Conservation (phyloP, 2,888 invertebrate species). For the Nymphalis polychloros region DNA sequence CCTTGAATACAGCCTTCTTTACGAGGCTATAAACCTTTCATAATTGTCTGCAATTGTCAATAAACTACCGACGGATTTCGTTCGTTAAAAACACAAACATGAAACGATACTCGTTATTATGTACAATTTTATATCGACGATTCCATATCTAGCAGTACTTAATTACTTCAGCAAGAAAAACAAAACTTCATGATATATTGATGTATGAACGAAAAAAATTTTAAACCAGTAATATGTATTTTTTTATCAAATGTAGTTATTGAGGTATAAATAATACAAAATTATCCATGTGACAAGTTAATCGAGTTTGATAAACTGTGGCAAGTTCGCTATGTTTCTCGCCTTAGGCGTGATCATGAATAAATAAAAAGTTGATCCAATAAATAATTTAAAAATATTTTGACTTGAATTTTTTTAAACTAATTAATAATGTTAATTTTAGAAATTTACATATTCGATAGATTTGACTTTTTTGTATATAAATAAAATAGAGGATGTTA, state of each 20-base stretch:
- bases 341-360: too few relatives aligned
- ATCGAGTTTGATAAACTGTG: too few relatives aligned
- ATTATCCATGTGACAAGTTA: too few relatives aligned
- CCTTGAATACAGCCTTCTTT: slow-evolving; percentile 56
- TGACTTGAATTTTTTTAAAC: too few relatives aligned
- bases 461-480: neutral
- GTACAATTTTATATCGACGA: slow-evolving; percentile 2
- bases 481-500: neutral
- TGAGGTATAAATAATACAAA: too few relatives aligned
- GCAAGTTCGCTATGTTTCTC: too few relatives aligned
- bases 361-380: too few relatives aligned
- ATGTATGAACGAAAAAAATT: too few relatives aligned
- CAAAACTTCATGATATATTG: neutral
- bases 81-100: slow-evolving; percentile 9
- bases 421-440: too few relatives aligned
- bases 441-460: neutral
- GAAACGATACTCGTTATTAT: neutral
- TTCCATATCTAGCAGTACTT: neutral
- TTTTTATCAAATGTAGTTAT: too few relatives aligned
- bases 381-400: too few relatives aligned
- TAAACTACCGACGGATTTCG: slow-evolving; percentile 55
- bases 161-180: neutral
- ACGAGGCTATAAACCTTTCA: slow-evolving; percentile 66
- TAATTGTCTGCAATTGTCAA: slow-evolving; percentile 52
- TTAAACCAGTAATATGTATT: too few relatives aligned